Conservation (phyloP, 2,113 vertebrate species). For the Sakesphorus luctuosus region DNA sequence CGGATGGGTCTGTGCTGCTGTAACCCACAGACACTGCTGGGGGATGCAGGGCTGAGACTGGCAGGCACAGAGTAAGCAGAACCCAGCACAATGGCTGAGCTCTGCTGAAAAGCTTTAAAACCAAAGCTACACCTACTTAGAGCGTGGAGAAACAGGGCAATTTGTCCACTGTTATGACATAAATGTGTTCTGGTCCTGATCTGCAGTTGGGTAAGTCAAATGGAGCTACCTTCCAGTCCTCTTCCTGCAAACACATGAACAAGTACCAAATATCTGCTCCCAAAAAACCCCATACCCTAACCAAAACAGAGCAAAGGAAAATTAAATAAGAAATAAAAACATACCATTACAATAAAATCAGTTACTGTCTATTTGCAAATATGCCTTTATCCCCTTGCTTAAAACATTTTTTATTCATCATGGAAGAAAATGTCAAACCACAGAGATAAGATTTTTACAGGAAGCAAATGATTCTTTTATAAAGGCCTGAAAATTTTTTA, state of each 20-base stretch:
- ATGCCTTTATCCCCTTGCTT: neutral
- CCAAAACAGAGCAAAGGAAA: neutral
- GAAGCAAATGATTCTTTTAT: constrained; percentile 17
- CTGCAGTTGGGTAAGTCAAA: neutral
- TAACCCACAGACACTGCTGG: neutral
- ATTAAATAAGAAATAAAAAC: neutral
- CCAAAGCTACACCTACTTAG: neutral
- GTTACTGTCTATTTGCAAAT: neutral
- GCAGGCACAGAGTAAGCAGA: neutral
- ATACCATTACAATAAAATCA: neutral
- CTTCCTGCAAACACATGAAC: neutral
- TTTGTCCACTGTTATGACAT: neutral
- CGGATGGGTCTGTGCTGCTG: neutral
- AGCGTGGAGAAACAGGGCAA: neutral
- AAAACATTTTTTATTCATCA: neutral
- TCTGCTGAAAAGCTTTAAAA: neutral
- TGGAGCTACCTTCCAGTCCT: neutral
- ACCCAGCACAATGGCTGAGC: rapidly evolving
- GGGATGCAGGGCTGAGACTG: neutral
- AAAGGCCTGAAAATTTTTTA: neutral
- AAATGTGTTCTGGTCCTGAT: neutral
- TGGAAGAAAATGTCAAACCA: neutral
- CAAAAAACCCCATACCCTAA: neutral
- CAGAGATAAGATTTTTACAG: constrained; percentile 24
- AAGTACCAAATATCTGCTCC: neutral